Base-by-base conservation (phyloP, 2,888 invertebrate genomes). In the Baccha elongata region DNA sequence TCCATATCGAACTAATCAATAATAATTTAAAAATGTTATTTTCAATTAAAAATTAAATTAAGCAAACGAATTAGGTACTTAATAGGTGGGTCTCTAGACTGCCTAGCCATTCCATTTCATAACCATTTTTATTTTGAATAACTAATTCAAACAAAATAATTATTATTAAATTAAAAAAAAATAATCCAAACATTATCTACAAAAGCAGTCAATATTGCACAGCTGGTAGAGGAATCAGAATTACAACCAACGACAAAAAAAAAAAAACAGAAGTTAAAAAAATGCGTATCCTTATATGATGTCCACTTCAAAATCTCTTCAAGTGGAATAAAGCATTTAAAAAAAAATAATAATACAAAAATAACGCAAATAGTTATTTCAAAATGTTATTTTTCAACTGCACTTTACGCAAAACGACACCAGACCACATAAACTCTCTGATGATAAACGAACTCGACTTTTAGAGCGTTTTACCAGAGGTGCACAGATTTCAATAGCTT, bases 351-450 rank as follows among this genome's bases (percentile, higher is more conserved):
- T 60, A 46, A 71, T 71, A 52, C 6, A 42, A n/a, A n/a, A 15
- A 55, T 32, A 53, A 53, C 32, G 53, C 68, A 83, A 83, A 83
- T 60, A 60, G 60, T 60, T 78, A 78, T 68, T 32, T 53, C 29
- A 46, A 72, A 83, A 60, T 83, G 78, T 83, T 83, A 72, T 68
- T 44, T 68, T 72, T 26, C 15, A 67, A 48, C 40, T 58, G 52
- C 52, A 71, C 64, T 40, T 58, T 58, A 11, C n/a, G 15, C 29
- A 58, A 71, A 48, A 60, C 53, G 67, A 67, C 29, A 46, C 55
- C 62, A 21, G 46, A 29, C 26, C 48, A 53, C 35, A 35, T 53
- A 23, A 42, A 32, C 7, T 8, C 29, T 55, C 40, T 62, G 60
- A 32, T 52, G 29, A 32, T 32, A 32, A 32, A 32, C 29, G 8